Percentiles rank a stretch among this genome's conserved stretches.
These are phyloP conservation scores for Alectoris magna DNA, from an alignment of 2,797 vertebrate species.

Conservation along the genomic window DNA sequence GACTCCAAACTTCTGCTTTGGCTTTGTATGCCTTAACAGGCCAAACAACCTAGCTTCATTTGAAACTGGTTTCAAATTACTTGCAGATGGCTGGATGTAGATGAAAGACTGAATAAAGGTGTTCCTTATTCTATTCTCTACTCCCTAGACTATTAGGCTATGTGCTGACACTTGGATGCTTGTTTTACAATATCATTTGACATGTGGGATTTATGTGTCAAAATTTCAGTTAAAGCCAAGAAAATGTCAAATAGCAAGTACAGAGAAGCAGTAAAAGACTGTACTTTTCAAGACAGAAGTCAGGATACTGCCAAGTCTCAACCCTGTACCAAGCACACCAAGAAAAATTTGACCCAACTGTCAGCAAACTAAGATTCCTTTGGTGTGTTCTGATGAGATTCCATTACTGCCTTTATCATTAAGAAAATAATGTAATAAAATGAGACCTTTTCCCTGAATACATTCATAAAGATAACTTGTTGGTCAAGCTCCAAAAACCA, in stretches of 20 bases:
- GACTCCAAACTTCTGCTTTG: conserved; percentile 68
- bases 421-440: conserved; percentile 84
- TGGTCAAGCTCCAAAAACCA: conserved; percentile 84
- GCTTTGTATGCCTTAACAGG: conserved; percentile 56
- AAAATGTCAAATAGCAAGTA: conserved; percentile 85
- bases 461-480: conserved; percentile 83
- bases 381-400: conserved; percentile 71
- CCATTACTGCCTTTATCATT: conserved; percentile 83
- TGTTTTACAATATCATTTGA: conserved; percentile 89
- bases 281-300: conserved; percentile 72
- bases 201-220: conserved; percentile 85
- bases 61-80: conserved; percentile 81
- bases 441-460: conserved; percentile 76
- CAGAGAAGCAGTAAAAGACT: conserved; percentile 69
- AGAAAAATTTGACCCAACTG: conserved; percentile 76
- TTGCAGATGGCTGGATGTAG: conserved; percentile 84
- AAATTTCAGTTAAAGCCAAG: conserved; percentile 84
- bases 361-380: conserved; percentile 71
- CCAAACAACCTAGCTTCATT: conserved; percentile 75
- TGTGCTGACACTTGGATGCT: conserved; percentile 86
- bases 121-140: conserved; percentile 76
- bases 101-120: conserved; percentile 82
- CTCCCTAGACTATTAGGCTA: conserved; percentile 78
- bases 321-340: conserved; percentile 74
- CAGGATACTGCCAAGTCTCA: conserved; percentile 76